A percentile compares a stretch with the other conserved stretches of the same genome.
These are phyloP conservation scores for Platorchestia sp. DNA, from an alignment of 1,140 invertebrate species.

Conservation along the genomic window DNA sequence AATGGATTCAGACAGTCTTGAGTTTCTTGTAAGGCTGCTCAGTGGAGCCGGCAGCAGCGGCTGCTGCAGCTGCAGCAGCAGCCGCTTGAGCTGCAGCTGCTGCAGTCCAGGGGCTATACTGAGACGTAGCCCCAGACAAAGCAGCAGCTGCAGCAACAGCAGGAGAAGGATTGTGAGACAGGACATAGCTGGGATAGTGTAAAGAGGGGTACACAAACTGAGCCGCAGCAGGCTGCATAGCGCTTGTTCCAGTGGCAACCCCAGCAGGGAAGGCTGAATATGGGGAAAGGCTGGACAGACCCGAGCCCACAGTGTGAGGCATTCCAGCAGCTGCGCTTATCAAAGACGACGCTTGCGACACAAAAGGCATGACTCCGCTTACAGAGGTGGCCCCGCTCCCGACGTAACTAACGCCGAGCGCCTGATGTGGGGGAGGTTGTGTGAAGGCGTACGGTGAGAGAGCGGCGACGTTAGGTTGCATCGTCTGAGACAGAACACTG, in stretches of 20 bases:
- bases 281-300: not conserved
- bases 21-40: slow-evolving; percentile 68
- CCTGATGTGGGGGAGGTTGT: slow-evolving; percentile 67
- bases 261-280: slow-evolving; percentile 23
- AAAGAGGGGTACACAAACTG: slow-evolving; percentile 46
- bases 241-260: slow-evolving; percentile 49
- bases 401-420: slow-evolving; percentile 58
- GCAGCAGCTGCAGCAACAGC: not conserved
- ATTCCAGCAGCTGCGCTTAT: not conserved
- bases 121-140: not conserved
- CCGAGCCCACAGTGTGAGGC: not conserved
- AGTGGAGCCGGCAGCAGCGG: slow-evolving; percentile 46
- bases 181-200: slow-evolving; percentile 26
- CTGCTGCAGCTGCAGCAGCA: slow-evolving; percentile 34
- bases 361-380: not conserved
- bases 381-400: slow-evolving; percentile 36
- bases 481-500: slow-evolving; percentile 56
- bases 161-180: slow-evolving; percentile 35
- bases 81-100: slow-evolving; percentile 48
- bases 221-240: not conserved
- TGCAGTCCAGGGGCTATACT: slow-evolving; percentile 10
- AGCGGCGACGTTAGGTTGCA: slow-evolving; percentile 68
- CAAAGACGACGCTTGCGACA: slow-evolving; percentile 7
- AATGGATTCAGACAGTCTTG: slow-evolving; percentile 64
- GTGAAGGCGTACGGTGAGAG: slow-evolving; percentile 62